These are phyloP conservation scores for Austrolebias charrua DNA, from an alignment of 2,797 vertebrate genomes.

Conservation along the genomic window DNA sequence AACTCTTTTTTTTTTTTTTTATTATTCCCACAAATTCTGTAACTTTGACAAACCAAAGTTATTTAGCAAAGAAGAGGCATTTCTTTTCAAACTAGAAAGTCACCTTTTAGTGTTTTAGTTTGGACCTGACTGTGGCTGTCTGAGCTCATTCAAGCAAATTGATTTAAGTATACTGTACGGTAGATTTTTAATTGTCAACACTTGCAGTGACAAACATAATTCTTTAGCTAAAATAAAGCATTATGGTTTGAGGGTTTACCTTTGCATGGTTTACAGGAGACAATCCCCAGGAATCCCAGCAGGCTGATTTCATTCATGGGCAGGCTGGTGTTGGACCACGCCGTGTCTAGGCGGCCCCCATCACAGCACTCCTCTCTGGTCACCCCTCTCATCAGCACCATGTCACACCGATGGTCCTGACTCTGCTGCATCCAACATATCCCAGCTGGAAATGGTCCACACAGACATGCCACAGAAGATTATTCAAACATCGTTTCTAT, in stretches of 20 bases:
- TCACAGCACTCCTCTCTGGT: conserved; percentile 91
- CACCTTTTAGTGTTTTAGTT: background rate
- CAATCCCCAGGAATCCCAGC: conserved; percentile 90
- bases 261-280: conserved; percentile 95
- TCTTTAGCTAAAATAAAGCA: conserved; percentile 6
- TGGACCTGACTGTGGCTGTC: no score
- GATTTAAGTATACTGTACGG: no score
- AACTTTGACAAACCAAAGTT: conserved; percentile 25
- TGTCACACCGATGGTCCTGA: conserved; percentile 88
- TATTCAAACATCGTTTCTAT: background rate
- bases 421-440: conserved; percentile 96
- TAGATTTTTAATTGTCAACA: no score
- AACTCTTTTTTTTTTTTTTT: conserved; percentile 58
- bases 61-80: conserved; percentile 6
- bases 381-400: conserved; percentile 90
- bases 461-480: background rate
- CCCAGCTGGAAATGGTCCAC: conserved; percentile 79
- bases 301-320: conserved; percentile 94
- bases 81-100: no score
- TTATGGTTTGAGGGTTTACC: conserved; percentile 74
- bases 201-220: background rate
- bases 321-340: conserved; percentile 93
- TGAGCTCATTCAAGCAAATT: no score
- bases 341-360: conserved; percentile 86
- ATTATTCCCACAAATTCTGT: conserved; percentile 32